These are phyloP conservation scores for Kryphioiulus occultus DNA, from an alignment of 2,888 invertebrate species.

Conservation along the genomic window DNA sequence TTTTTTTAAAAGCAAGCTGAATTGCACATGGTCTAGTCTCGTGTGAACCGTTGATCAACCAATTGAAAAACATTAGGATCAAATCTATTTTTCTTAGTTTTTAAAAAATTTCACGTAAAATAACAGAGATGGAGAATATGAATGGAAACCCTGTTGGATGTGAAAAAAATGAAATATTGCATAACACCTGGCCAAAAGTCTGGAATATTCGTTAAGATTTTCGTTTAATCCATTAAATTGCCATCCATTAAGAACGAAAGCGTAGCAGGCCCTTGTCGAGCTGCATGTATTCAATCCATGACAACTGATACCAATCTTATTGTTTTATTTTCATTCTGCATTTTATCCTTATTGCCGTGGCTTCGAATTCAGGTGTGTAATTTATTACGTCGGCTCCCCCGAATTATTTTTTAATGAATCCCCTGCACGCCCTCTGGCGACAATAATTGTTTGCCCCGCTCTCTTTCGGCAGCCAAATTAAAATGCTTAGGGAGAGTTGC, in stretches of 20 bases:
- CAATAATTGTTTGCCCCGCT: slow-evolving; percentile 33
- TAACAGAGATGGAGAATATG: too few species aligned
- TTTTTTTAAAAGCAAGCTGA: too few species aligned
- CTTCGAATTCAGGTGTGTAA: slow-evolving; percentile 20
- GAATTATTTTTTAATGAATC: slow-evolving; percentile 14
- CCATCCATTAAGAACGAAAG: background rate
- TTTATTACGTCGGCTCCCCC: background rate
- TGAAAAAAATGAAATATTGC: too few species aligned
- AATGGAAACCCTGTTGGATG: too few species aligned
- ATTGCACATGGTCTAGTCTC: too few species aligned
- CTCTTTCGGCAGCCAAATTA: background rate
- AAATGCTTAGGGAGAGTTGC: background rate
- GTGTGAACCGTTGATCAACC: too few species aligned
- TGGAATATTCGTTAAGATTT: background rate
- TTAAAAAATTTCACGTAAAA: too few species aligned
- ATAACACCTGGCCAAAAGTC: too few species aligned
- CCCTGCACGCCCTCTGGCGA: slow-evolving; percentile 29
- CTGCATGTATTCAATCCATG: background rate
- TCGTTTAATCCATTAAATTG: background rate
- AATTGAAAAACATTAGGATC: too few species aligned
- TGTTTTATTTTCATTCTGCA: slow-evolving; percentile 15
- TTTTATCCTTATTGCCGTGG: slow-evolving; percentile 17
- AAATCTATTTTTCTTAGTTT: too few species aligned
- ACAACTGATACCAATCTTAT: background rate
- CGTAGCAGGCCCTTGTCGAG: background rate